A percentile compares a stretch with the other conserved stretches of the same genome.
Evolutionary conservation across 2,797 vertebrate genomes (phyloP).

Genomic region (Lagorchestes hirsutus): DNA sequence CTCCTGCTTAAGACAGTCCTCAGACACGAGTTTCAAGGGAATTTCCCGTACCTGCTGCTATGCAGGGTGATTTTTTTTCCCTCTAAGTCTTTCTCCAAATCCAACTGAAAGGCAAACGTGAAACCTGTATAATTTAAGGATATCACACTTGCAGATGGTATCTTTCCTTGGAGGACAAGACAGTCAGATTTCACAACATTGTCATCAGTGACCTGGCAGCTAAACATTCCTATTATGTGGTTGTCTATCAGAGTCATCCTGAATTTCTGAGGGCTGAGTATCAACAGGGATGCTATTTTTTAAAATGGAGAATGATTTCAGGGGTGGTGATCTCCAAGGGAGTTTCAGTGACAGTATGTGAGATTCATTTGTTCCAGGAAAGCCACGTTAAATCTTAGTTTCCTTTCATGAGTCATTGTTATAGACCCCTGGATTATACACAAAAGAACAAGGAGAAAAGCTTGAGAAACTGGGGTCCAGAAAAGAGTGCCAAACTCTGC

Average conservation of each 20-base stretch:
- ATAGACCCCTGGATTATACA: background rate
- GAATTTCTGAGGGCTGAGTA: background rate
- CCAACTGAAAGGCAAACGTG: conserved; percentile 24
- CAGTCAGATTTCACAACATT: background rate
- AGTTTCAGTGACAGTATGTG: background rate
- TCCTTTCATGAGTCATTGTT: background rate
- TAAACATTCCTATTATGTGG: background rate
- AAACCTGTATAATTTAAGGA: background rate
- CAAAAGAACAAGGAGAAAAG: conserved; percentile 42
- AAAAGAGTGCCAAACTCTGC: background rate
- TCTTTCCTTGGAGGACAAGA: background rate
- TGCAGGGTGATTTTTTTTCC: background rate
- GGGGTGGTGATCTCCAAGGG: background rate
- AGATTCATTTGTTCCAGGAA: conserved; percentile 20
- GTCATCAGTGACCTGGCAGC: background rate
- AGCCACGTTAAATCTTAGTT: background rate
- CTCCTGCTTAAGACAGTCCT: background rate
- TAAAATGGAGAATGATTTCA: background rate
- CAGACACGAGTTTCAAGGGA: background rate
- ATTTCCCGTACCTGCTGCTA: background rate
- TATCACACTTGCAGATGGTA: background rate
- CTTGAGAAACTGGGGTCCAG: background rate
- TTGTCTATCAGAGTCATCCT: background rate
- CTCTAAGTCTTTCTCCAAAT: conserved; percentile 9
- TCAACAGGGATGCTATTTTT: background rate